Conservation (phyloP, 1,140 invertebrate genomes). For the Bradynema listronoti region DNA sequence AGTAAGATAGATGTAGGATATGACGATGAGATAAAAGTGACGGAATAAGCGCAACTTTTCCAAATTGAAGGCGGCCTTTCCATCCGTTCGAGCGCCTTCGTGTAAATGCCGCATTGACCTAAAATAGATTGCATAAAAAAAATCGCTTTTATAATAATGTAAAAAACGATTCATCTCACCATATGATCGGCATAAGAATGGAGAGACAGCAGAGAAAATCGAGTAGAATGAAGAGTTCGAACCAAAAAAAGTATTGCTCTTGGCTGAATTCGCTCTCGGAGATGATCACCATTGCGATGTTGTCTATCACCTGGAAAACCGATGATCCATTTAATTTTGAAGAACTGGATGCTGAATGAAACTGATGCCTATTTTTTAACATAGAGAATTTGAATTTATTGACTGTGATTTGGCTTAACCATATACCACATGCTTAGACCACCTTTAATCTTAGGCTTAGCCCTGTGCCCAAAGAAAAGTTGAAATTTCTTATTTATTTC, state of each 20-base stretch:
- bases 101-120: conserved; percentile 87
- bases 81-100: conserved; percentile 87
- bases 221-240: conserved; percentile 83
- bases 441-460: too few species aligned
- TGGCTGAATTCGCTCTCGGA: conserved; percentile 94
- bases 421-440: too few species aligned
- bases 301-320: conserved; percentile 73
- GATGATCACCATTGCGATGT: conserved; percentile 91
- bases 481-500: not conserved
- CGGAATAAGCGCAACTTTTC: conserved; percentile 87
- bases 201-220: conserved; percentile 93
- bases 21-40: conserved; percentile 92
- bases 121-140: too few species aligned
- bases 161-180: conserved; percentile 59
- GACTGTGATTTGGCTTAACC: too few species aligned
- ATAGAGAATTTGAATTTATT: too few species aligned
- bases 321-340: too few species aligned
- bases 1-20: conserved; percentile 95
- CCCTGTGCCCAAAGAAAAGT: too few species aligned
- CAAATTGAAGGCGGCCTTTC: conserved; percentile 89
- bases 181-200: conserved; percentile 89
- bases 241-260: conserved; percentile 78
- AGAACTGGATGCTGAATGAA: too few species aligned
- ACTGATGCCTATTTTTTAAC: too few species aligned
- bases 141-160: not conserved